These are phyloP conservation scores for Elephas maximus DNA, from an alignment of 2,113 vertebrate genomes.

Conservation along the genomic window DNA sequence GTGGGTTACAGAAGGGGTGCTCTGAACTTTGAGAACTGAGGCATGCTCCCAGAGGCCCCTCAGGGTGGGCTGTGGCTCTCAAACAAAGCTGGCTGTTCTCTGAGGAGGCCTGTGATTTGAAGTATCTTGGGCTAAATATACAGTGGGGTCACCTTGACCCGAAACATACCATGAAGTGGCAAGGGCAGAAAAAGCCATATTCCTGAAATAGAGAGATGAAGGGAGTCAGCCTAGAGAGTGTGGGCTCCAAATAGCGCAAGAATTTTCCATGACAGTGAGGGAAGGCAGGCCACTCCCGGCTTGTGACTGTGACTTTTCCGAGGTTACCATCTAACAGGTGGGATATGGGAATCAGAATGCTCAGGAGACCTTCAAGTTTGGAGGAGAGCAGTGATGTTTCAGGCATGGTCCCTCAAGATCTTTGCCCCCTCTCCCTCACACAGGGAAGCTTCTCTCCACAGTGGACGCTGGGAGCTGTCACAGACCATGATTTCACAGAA, in stretches of 20 bases:
- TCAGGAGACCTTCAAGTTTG: not conserved
- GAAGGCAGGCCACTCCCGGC: not conserved
- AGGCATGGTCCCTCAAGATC: not conserved
- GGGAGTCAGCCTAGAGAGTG: not conserved
- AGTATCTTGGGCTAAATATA: not conserved
- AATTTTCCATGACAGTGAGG: slow-evolving; percentile 51
- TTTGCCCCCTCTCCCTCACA: not conserved
- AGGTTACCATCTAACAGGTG: not conserved
- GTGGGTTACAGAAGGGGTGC: too few relatives aligned
- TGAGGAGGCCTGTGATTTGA: not conserved
- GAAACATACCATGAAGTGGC: not conserved
- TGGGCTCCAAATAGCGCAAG: not conserved
- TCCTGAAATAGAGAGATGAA: not conserved
- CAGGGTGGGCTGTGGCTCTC: not conserved
- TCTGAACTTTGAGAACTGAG: not conserved
- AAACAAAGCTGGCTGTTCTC: not conserved
- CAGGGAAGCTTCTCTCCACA: not conserved
- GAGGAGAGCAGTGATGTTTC: not conserved
- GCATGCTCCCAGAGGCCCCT: not conserved
- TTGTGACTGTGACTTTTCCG: not conserved
- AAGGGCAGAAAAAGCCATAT: not conserved
- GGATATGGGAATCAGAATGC: not conserved
- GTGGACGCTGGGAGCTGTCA: slow-evolving; percentile 7
- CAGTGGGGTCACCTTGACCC: not conserved
- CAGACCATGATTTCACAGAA: slow-evolving; percentile 59